phyloP scores from a whole-genome alignment of 2,888 invertebrate species.

The Pseudoips prasinana region DNA sequence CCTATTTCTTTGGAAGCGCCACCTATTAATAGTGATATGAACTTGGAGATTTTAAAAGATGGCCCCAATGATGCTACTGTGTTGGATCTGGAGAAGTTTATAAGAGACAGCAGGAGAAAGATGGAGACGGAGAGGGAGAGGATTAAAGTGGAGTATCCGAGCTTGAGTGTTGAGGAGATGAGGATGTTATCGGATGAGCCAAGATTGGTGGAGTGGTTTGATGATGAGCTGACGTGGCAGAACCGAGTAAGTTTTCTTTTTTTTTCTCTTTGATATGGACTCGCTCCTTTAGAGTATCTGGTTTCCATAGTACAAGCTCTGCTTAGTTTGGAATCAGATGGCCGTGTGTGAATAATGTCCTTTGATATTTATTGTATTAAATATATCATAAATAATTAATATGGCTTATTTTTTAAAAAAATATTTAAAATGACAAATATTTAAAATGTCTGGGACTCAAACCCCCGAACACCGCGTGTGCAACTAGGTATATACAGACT shows the following conservation, averaged over 20 bases:
- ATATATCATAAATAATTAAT: too few species aligned
- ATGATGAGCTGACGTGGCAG: slow-evolving; percentile 51
- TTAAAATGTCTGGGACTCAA: too few species aligned
- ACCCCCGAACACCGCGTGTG: too few species aligned
- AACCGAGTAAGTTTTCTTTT: slow-evolving; percentile 76
- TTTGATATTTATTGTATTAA: too few species aligned
- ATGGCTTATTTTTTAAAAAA: too few species aligned
- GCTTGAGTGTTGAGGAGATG: slow-evolving; percentile 52
- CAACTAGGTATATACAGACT: too few species aligned
- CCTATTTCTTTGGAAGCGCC: slow-evolving; percentile 9
- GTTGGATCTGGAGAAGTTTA: slow-evolving; percentile 33
- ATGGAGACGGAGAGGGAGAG: slow-evolving; percentile 16
- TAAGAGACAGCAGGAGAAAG: slow-evolving; percentile 22
- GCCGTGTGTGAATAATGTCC: too few species aligned
- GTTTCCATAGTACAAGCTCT: too few species aligned
- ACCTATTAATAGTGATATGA: slow-evolving; percentile 16
- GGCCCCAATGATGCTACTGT: slow-evolving; percentile 25
- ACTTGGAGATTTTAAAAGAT: slow-evolving; percentile 36
- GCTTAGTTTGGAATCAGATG: too few species aligned
- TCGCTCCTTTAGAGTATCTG: too few species aligned
- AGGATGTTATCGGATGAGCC: slow-evolving; percentile 64
- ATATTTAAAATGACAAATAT: too few species aligned
- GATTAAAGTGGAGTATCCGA: slow-evolving; percentile 32
- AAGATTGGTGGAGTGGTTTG: slow-evolving; percentile 40
- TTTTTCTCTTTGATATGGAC: too few species aligned